These are phyloP conservation scores for Drosophila rufa DNA, from an alignment of 1,140 invertebrate genomes.

Conservation along the genomic window DNA sequence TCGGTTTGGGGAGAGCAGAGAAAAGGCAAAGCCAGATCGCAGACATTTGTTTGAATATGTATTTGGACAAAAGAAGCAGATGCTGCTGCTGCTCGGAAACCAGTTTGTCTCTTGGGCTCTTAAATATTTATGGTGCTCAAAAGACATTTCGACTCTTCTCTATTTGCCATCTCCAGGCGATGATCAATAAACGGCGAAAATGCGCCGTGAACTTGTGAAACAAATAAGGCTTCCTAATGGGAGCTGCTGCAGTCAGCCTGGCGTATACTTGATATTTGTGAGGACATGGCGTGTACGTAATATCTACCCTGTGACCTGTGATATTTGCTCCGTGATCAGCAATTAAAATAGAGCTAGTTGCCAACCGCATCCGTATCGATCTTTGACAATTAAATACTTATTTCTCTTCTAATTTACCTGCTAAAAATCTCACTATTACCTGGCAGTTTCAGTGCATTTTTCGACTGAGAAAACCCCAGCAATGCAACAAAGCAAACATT, in stretches of 20 bases:
- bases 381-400: constrained; percentile 28
- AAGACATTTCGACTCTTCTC: constrained; percentile 28
- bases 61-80: constrained; percentile 41
- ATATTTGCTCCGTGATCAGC: neutral
- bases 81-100: constrained; percentile 38
- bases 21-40: constrained; percentile 31
- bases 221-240: constrained; percentile 35
- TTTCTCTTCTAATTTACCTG: constrained; percentile 43
- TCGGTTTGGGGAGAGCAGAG: constrained; percentile 21
- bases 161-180: constrained; percentile 19
- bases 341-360: neutral
- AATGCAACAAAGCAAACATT: constrained; percentile 36
- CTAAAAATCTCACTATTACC: constrained; percentile 42
- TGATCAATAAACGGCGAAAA: constrained; percentile 51
- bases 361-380: constrained; percentile 6
- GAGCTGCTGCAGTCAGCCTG: constrained; percentile 16
- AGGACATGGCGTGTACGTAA: constrained; percentile 18
- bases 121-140: constrained; percentile 61
- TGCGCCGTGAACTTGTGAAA: constrained; percentile 41
- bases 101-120: constrained; percentile 62
- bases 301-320: neutral
- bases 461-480: constrained; percentile 2
- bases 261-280: constrained; percentile 41
- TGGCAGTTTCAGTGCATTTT: constrained; percentile 18
- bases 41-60: constrained; percentile 33